Evolutionary conservation across 2,888 invertebrate species (phyloP).

Genomic region (Melinaea menophilus): DNA sequence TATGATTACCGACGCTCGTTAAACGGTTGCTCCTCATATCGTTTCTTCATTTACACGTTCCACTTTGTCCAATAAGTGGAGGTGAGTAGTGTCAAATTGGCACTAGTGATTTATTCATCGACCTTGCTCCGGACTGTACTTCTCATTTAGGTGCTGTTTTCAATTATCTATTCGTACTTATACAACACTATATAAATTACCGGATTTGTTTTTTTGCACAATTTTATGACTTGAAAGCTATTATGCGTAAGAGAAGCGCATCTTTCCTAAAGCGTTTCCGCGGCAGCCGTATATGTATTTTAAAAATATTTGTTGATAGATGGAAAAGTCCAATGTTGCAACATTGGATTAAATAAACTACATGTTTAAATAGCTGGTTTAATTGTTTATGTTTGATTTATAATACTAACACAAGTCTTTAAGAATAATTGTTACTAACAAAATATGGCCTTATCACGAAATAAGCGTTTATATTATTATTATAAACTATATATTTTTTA

Average conservation of each 20-base stretch:
- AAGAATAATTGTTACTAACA: too few relatives aligned
- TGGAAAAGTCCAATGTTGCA: too few relatives aligned
- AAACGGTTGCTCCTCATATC: conserved; percentile 62
- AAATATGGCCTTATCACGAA: too few relatives aligned
- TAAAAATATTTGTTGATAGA: too few relatives aligned
- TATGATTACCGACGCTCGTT: conserved; percentile 54
- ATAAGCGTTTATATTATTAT: too few relatives aligned
- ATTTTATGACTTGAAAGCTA: not conserved
- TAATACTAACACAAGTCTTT: too few relatives aligned
- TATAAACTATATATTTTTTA: too few relatives aligned
- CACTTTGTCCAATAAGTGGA: conserved; percentile 70
- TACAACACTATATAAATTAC: not conserved
- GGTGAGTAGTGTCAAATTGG: conserved; percentile 70
- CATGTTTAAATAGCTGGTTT: too few relatives aligned
- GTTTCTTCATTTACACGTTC: conserved; percentile 72
- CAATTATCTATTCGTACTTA: conserved; percentile 27
- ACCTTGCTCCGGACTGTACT: conserved; percentile 45
- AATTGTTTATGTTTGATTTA: too few relatives aligned
- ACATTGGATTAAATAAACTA: too few relatives aligned
- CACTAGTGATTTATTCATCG: conserved; percentile 54
- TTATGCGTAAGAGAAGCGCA: too few relatives aligned
- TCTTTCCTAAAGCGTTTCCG: not conserved
- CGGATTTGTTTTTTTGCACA: not conserved
- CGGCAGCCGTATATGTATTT: too few relatives aligned
- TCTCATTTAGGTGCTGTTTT: conserved; percentile 31